Conservation (phyloP, 2,797 vertebrate genomes). For the Hephaestus fuliginosus region DNA sequence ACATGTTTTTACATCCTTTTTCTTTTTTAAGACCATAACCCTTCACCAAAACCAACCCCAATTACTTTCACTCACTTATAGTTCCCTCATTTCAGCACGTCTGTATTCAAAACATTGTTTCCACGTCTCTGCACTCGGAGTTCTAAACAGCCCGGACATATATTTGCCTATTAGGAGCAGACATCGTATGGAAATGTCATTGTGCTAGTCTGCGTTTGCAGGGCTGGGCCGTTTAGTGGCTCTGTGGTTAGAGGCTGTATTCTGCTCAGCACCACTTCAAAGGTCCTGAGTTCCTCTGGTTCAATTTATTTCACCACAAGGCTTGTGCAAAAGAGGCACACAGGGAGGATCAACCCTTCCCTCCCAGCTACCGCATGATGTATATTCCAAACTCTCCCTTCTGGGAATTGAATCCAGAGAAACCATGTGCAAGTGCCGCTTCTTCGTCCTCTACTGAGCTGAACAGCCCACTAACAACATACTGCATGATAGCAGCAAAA, state of each 20-base stretch:
- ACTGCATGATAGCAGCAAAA: constrained; percentile 5
- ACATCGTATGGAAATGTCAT: constrained; percentile 72
- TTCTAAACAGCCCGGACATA: constrained; percentile 11
- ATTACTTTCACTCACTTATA: background rate
- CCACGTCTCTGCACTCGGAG: background rate
- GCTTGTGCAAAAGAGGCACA: constrained; percentile 51
- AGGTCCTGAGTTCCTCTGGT: constrained; percentile 51
- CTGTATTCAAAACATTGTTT: constrained; percentile 41
- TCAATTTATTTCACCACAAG: constrained; percentile 62
- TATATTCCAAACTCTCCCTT: constrained; percentile 41
- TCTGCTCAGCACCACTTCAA: constrained; percentile 69
- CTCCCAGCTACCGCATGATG: constrained; percentile 51
- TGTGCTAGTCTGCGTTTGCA: constrained; percentile 12
- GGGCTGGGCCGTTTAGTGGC: constrained; percentile 62
- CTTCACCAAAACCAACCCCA: background rate
- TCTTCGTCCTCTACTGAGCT: constrained; percentile 6
- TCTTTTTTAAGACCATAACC: background rate
- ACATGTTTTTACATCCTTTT: background rate
- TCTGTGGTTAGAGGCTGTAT: constrained; percentile 61
- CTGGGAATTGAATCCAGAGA: constrained; percentile 33
- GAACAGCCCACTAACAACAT: constrained; percentile 1
- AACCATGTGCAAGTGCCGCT: constrained; percentile 21
- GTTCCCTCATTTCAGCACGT: background rate
- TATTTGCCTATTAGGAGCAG: constrained; percentile 44
- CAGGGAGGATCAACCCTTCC: constrained; percentile 66